These are phyloP conservation scores for Echinarachnius parma DNA, from an alignment of 53 echinoderm and acorn worm genomes.

Conservation along the genomic window DNA sequence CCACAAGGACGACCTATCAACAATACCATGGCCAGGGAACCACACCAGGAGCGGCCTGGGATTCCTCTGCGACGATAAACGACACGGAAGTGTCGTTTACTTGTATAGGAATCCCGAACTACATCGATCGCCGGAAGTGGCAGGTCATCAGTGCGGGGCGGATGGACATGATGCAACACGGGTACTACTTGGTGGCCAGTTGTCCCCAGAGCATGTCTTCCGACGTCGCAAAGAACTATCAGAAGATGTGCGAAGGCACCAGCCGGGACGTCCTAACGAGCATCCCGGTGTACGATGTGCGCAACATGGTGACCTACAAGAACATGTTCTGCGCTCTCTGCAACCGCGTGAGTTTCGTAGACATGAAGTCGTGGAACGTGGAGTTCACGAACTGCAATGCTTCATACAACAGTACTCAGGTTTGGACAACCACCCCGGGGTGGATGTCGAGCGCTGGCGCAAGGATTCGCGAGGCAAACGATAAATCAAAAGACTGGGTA, in stretches of 20 bases:
- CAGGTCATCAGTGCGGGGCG: constrained; percentile 21
- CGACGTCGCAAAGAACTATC: constrained; percentile 9
- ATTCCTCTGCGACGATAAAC: not conserved
- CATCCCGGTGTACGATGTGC: constrained; percentile 18
- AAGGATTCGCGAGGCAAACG: too few relatives aligned
- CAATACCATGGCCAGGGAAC: too few relatives aligned
- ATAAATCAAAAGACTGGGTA: too few relatives aligned
- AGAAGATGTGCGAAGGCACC: constrained; percentile 21
- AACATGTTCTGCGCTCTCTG: constrained; percentile 42
- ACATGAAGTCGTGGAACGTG: constrained; percentile 27
- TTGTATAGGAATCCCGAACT: constrained; percentile 5
- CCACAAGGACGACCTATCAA: too few relatives aligned
- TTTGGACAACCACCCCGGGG: not conserved
- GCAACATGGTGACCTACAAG: constrained; percentile 12
- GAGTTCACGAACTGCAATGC: constrained; percentile 37
- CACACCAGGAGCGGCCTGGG: not conserved
- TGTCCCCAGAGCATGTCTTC: constrained; percentile 14
- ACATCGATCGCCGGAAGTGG: constrained; percentile 6
- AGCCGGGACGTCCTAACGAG: constrained; percentile 1
- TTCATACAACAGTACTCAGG: constrained; percentile 19
- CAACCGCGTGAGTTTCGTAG: constrained; percentile 1
- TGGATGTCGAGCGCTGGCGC: too few relatives aligned
- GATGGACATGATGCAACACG: constrained; percentile 13
- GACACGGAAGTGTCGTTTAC: constrained; percentile 1
- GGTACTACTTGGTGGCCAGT: constrained; percentile 24